These are phyloP conservation scores for Drosophila orena DNA, from an alignment of 1,140 invertebrate genomes.

Conservation along the genomic window DNA sequence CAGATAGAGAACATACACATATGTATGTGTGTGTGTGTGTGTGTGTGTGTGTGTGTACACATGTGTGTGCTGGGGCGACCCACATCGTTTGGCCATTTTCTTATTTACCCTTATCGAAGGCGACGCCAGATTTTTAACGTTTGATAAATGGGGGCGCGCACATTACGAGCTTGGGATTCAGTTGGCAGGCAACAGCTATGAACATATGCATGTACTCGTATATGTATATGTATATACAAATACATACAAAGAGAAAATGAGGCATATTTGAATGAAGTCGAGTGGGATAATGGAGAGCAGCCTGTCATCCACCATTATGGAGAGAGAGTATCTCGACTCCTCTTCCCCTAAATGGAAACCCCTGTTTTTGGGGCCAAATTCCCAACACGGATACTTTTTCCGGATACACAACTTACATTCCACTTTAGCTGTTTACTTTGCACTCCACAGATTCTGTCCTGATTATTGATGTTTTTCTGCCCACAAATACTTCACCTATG, in stretches of 20 bases:
- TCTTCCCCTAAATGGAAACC: not conserved
- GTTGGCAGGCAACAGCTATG: conserved; percentile 29
- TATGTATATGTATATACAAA: not conserved
- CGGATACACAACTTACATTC: conserved; percentile 2
- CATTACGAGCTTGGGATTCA: conserved; percentile 62
- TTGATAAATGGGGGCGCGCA: conserved; percentile 71
- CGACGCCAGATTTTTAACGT: conserved; percentile 67
- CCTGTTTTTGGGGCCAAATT: not conserved
- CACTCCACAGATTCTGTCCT: conserved; percentile 3
- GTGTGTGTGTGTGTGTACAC: not conserved
- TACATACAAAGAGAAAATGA: not conserved
- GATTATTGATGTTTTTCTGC: conserved; percentile 6
- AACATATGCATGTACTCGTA: not conserved
- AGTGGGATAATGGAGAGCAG: not conserved
- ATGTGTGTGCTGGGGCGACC: conserved; percentile 21
- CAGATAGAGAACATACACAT: conserved; percentile 12
- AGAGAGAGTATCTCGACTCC: conserved; percentile 6
- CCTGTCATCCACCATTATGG: not conserved
- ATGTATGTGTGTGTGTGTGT: not conserved
- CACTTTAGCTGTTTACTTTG: not conserved
- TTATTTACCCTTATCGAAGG: conserved; percentile 72
- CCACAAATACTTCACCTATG: conserved; percentile 3
- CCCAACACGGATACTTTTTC: not conserved
- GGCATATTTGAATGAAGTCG: not conserved
- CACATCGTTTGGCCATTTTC: conserved; percentile 71